A percentile compares a stretch with the other conserved stretches of the same genome.
Conservation (phyloP, 2,797 vertebrate genomes). For the Rhabdomys pumilio region DNA sequence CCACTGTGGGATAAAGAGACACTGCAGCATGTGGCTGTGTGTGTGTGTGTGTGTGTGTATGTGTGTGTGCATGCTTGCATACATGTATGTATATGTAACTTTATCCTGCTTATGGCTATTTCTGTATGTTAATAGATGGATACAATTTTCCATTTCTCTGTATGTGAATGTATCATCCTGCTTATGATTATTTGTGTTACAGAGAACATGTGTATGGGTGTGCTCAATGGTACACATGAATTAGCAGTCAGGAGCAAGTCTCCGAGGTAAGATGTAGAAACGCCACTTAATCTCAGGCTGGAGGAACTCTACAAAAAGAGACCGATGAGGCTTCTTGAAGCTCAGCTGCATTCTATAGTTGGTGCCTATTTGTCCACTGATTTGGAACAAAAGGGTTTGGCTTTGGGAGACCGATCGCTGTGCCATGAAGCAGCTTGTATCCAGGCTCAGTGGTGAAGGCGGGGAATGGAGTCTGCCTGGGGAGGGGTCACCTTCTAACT, state of each 20-base stretch:
- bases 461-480: background rate
- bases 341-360: rapidly evolving
- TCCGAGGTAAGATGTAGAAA: background rate
- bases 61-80: background rate
- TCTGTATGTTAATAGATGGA: background rate
- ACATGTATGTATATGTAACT: background rate
- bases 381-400: too few relatives aligned
- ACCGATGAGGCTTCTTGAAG: too few relatives aligned
- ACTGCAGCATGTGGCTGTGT: too few relatives aligned
- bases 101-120: too few relatives aligned
- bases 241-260: background rate
- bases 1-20: background rate
- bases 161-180: background rate
- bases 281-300: background rate
- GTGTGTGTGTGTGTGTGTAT: background rate
- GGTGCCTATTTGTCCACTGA: background rate
- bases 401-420: background rate
- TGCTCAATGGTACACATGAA: background rate
- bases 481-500: background rate
- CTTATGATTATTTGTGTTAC: background rate
- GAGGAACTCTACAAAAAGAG: background rate
- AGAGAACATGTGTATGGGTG: background rate
- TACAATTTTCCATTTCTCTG: background rate
- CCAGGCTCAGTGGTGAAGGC: background rate
- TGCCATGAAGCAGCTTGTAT: background rate